Percentiles rank a stretch among this genome's conserved stretches.
Conservation (phyloP, 64 coral and sea anemone genomes). For the Dendronephthya gigantea region DNA sequence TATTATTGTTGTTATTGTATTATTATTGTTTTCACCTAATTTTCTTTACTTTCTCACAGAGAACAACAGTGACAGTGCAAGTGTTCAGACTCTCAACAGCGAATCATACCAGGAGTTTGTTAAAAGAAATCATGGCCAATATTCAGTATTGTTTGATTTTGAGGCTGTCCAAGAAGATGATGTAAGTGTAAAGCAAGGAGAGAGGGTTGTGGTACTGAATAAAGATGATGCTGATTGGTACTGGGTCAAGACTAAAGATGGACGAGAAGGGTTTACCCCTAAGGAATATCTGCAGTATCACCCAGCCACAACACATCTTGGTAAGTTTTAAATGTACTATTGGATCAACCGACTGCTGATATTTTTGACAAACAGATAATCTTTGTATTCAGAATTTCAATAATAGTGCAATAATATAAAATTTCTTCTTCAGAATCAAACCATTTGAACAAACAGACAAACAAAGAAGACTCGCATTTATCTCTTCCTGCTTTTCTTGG, state of each 20-base stretch:
- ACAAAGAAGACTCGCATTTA: not conserved
- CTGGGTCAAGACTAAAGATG: slow-evolving; percentile 43
- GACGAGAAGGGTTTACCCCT: slow-evolving; percentile 74
- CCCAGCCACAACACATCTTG: slow-evolving; percentile 32
- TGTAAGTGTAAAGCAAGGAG: slow-evolving; percentile 57
- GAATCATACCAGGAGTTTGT: slow-evolving; percentile 29
- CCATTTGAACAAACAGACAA: not conserved
- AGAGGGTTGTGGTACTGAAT: slow-evolving; percentile 62
- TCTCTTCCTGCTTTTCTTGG: not conserved
- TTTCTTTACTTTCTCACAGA: too few relatives aligned
- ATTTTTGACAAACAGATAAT: too few relatives aligned
- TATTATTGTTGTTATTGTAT: too few relatives aligned
- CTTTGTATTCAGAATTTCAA: too few relatives aligned
- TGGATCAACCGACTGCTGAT: too few relatives aligned
- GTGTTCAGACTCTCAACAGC: too few relatives aligned
- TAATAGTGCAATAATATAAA: too few relatives aligned
- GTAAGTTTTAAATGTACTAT: slow-evolving; percentile 35
- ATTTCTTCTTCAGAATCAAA: not conserved
- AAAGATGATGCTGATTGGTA: slow-evolving; percentile 92
- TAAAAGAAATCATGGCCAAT: slow-evolving; percentile 73
- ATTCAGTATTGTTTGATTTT: slow-evolving; percentile 61
- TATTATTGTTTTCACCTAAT: too few relatives aligned
- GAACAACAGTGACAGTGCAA: too few relatives aligned
- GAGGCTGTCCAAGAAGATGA: slow-evolving; percentile 79
- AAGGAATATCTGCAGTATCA: slow-evolving; percentile 52